Conservation (phyloP, 2,888 invertebrate species). For the Lepidocyrtinus sp. region DNA sequence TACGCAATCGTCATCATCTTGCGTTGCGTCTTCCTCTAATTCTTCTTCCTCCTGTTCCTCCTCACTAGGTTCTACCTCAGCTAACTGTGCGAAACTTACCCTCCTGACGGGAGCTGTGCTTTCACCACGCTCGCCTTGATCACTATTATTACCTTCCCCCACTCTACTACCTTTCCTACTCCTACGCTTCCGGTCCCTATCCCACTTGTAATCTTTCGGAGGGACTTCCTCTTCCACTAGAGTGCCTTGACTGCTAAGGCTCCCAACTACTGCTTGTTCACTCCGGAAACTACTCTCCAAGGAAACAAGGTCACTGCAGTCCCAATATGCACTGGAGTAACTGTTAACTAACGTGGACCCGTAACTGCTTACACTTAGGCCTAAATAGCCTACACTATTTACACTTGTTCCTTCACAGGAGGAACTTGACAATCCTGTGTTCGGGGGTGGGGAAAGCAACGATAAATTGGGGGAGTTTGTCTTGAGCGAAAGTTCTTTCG, state of each 20-base stretch:
- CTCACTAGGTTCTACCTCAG: not conserved
- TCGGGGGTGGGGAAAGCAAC: not conserved
- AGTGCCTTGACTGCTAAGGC: not conserved
- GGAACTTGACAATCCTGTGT: not conserved
- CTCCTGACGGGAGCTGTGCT: no score
- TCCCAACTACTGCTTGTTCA: not conserved
- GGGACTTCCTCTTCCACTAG: constrained; percentile 4
- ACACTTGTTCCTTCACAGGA: not conserved
- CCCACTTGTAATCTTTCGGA: constrained; percentile 18
- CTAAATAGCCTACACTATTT: constrained; percentile 28
- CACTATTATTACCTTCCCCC: not conserved
- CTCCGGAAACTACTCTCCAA: constrained; percentile 57
- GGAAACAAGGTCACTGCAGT: constrained; percentile 62
- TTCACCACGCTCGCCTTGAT: not conserved
- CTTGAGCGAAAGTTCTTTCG: no score
- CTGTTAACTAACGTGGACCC: constrained; percentile 24
- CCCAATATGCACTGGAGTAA: constrained; percentile 61
- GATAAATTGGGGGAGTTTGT: not conserved
- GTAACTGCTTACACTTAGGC: constrained; percentile 28
- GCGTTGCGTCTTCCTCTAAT: not conserved
- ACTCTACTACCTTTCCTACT: not conserved
- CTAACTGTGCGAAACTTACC: not conserved
- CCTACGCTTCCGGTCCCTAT: constrained; percentile 23
- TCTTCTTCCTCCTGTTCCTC: constrained; percentile 19
- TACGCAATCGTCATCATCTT: no score